Base-by-base conservation (phyloP, 1,140 invertebrate species). In the Aphelenchoides avenae region DNA sequence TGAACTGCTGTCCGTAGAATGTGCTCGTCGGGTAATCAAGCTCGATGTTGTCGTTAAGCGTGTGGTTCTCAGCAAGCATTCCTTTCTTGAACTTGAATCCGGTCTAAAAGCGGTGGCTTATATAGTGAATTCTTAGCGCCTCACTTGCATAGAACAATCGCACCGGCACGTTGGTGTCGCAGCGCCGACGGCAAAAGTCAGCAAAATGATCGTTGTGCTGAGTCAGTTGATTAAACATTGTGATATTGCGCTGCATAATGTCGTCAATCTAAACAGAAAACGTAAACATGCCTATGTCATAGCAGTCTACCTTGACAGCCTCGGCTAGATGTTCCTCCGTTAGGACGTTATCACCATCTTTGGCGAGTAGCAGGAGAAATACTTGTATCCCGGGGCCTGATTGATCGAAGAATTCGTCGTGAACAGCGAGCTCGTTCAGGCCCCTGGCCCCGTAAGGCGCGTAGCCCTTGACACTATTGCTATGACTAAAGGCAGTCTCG, bases 81-180 rank as follows among this genome's bases (percentile, higher is more conserved):
- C 57, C 47, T n/a, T 27, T 66, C 42, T 69, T 59, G 22, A 72
- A 51, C 54, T 61, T 44, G n/a, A 64, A 61, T 1, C 56, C 62
- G 34, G 20, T 52, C 64, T 66, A 6, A 15, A 61, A 39, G 24
- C 3, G 24, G 15, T 3, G 24, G 18, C 37, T 18, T 3, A 15
- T 18, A 13, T 50, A 48, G 30, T n/a, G n/a, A n/a, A n/a, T n/a
- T 9, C 49, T 11, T n/a, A 61, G 64, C 2, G 29, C 11, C 22
- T 26, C 39, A 43, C 54, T 40, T 40, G 40, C 64, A 50, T 71
- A 29, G 42, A 66, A 66, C 22, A 26, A 31, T 40, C 64, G 31
- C 33, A 74, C 39, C 2, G 72, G 73, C 42, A 76, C 72, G 43
- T 74, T 74, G n/a, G 71, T 62, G 29, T 42, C 54, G 40, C 72